Conservation (phyloP, 2,113 vertebrate genomes). For the Odocoileus hemionus region DNA sequence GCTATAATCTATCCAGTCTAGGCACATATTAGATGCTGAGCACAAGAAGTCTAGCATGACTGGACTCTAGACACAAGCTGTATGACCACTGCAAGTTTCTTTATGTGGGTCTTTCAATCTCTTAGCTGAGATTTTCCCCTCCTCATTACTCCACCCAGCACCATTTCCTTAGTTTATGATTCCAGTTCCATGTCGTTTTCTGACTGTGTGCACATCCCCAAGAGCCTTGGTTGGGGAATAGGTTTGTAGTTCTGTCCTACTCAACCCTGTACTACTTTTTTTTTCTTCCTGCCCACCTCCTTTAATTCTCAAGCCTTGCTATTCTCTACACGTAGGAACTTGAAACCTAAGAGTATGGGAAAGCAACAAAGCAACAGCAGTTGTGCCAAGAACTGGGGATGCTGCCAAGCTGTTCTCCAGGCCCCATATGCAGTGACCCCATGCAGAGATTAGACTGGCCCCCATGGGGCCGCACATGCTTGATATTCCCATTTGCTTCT, state of each 20-base stretch:
- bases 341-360: slow-evolving; percentile 65
- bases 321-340: slow-evolving; percentile 65
- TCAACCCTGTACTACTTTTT: neutral
- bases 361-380: slow-evolving; percentile 29
- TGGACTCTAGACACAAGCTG: slow-evolving; percentile 5
- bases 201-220: neutral
- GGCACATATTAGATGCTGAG: neutral
- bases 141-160: neutral
- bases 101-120: neutral
- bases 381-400: slow-evolving; percentile 45
- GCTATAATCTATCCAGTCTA: neutral
- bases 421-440: slow-evolving; percentile 46
- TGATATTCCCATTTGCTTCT: slow-evolving; percentile 17
- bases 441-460: slow-evolving; percentile 6
- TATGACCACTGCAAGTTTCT: neutral
- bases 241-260: slow-evolving; percentile 8
- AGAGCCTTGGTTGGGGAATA: neutral
- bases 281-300: slow-evolving; percentile 21
- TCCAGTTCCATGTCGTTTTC: neutral
- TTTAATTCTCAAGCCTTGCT: slow-evolving; percentile 58
- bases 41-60: neutral
- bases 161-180: slow-evolving; percentile 10
- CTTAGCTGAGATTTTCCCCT: neutral
- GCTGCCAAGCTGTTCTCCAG: slow-evolving; percentile 52
- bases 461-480: neutral